Evolutionary conservation across 35 echinoderm and acorn worm genomes (phyloP).

Genomic region (Apostichopus parvimensis): DNA sequence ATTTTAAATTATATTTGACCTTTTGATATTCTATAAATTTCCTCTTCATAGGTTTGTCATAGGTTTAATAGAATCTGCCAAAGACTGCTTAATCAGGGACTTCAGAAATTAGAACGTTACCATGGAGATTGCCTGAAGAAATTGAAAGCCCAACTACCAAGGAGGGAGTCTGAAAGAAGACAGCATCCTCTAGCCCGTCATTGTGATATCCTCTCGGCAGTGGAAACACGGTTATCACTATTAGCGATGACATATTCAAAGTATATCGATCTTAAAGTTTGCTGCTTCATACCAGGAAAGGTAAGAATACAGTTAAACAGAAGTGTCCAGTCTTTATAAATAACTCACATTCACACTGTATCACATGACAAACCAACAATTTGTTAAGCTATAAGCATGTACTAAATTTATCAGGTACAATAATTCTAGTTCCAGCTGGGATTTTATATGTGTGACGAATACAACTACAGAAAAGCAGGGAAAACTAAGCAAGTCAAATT

Average conservation of each 20-base stretch:
- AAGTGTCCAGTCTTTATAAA: too few relatives aligned
- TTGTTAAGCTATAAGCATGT: too few relatives aligned
- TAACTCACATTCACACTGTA: too few relatives aligned
- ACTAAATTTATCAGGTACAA: too few relatives aligned
- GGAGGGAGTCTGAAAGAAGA: slow-evolving; percentile 87
- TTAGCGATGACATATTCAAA: slow-evolving; percentile 96
- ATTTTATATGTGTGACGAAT: too few relatives aligned
- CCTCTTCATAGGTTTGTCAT: slow-evolving; percentile 69
- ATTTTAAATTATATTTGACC: too few relatives aligned
- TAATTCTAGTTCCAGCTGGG: too few relatives aligned
- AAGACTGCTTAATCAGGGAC: slow-evolving; percentile 81
- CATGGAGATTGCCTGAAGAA: slow-evolving; percentile 73
- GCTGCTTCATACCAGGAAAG: slow-evolving; percentile 99
- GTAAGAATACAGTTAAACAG: slow-evolving; percentile 32
- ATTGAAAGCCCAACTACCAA: slow-evolving; percentile 84
- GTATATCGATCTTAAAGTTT: slow-evolving; percentile 86
- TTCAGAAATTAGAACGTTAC: slow-evolving; percentile 74
- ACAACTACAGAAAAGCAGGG: too few relatives aligned
- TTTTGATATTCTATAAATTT: neutral
- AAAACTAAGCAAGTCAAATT: too few relatives aligned
- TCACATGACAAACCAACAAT: too few relatives aligned
- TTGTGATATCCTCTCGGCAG: slow-evolving; percentile 93
- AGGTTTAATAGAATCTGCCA: slow-evolving; percentile 84
- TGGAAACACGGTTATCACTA: slow-evolving; percentile 93
- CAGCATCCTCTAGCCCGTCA: slow-evolving; percentile 87